Base-by-base conservation (phyloP, 2,113 vertebrate species). In the Sturnus vulgaris region DNA sequence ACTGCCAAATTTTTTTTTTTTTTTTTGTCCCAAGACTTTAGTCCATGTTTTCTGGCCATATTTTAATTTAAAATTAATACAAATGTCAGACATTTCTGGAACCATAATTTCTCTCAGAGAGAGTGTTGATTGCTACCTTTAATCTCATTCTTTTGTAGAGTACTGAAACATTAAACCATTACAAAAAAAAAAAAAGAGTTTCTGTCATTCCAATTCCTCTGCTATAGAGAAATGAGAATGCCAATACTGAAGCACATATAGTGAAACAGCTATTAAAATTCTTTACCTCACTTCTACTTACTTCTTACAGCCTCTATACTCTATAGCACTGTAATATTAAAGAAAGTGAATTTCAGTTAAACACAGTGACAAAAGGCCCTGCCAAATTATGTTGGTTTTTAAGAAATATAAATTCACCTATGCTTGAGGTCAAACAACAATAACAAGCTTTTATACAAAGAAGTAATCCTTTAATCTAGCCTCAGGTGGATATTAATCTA, bases 301-400 rank as follows among this genome's bases (percentile, higher is more conserved):
- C n/a, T 59, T 8, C 28, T 14, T 30, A 50, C 9, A 49, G 10
- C 13, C 73, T 60, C 25, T 31, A 10, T 8, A 1, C 23, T 30
- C 13, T 1, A 2, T 8, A 69, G 10, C 2, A 3, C 9, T 64
- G 8, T 15, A 46, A 39, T 0, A 2, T 23, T 39, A 50, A 86
- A 64, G 10, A 10, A 69, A 77, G 12, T 18, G 25, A n/a, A 63
- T 53, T 56, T 66, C 55, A 77, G 5, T 13, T 57, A 76, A 75
- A 5, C 3, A 47, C 2, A 30, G 24, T 21, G 5, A 77, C 4
- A 82, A 27, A 70, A 71, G 9, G 4, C 5, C 23, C 6, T 24
- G 0, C 9, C 63, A 79, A 79, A 84, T 9, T 24, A 61, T 5
- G 3, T 5, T 56, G 6, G 5, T 79, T 76, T 72, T 56, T 40